Conservation (phyloP, 2,797 vertebrate species). For the Fundulus diaphanus region DNA sequence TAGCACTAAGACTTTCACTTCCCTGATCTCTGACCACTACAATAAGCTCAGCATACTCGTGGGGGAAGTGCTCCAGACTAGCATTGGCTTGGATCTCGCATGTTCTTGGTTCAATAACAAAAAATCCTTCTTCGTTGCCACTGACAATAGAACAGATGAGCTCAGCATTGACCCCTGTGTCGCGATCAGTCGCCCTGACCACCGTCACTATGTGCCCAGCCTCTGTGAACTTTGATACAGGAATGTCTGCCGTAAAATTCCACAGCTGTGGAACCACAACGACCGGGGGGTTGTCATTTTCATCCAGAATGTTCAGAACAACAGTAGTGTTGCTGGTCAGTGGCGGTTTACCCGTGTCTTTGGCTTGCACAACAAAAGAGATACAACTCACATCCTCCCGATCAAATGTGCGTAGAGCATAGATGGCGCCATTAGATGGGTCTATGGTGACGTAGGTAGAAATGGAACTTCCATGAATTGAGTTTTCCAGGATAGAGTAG, state of each 20-base stretch:
- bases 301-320: conserved; percentile 90
- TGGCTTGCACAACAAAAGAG: conserved; percentile 91
- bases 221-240: conserved; percentile 87
- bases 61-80: conserved; percentile 85
- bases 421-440: conserved; percentile 93
- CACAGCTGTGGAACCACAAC: conserved; percentile 88
- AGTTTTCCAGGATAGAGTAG: conserved; percentile 92
- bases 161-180: conserved; percentile 93
- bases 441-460: conserved; percentile 95
- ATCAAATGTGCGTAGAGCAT: conserved; percentile 93
- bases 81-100: conserved; percentile 93
- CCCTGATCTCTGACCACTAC: conserved; percentile 92
- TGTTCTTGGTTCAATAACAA: conserved; percentile 89
- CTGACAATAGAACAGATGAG: conserved; percentile 88
- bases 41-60: conserved; percentile 84
- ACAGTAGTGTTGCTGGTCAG: conserved; percentile 89
- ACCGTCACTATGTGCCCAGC: conserved; percentile 86
- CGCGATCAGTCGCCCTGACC: conserved; percentile 89
- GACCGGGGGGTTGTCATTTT: conserved; percentile 93
- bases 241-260: conserved; percentile 91
- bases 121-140: conserved; percentile 90
- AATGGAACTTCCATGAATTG: conserved; percentile 88
- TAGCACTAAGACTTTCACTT: conserved; percentile 87
- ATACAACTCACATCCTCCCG: conserved; percentile 93
- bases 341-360: conserved; percentile 88